These are phyloP conservation scores for Zygothrica quintamaculata DNA, from an alignment of 2,888 invertebrate species.

Conservation along the genomic window DNA sequence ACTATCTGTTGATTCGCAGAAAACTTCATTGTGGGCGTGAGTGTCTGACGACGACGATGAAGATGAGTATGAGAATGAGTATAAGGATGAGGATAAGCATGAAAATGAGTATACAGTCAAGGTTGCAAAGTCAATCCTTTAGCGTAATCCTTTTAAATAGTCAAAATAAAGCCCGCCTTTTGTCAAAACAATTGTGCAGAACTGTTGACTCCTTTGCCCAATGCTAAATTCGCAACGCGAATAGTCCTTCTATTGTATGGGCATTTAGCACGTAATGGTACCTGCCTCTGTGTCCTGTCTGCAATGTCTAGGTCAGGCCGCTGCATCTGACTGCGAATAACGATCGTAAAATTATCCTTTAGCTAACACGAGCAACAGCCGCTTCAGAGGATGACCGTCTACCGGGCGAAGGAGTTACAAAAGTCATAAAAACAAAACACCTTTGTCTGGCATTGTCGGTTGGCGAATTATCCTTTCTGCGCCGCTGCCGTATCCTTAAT, in stretches of 20 bases:
- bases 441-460: constrained; percentile 71
- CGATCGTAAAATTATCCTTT: constrained; percentile 75
- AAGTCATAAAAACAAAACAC: constrained; percentile 82
- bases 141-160: constrained; percentile 84
- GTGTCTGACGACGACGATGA: constrained; percentile 37
- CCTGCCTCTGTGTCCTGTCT: constrained; percentile 46
- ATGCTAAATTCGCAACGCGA: constrained; percentile 61
- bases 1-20: constrained; percentile 62
- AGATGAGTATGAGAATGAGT: constrained; percentile 25
- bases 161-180: constrained; percentile 84
- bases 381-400: constrained; percentile 30
- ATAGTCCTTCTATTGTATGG: constrained; percentile 73
- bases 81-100: constrained; percentile 22
- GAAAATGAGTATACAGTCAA: constrained; percentile 65
- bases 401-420: constrained; percentile 78
- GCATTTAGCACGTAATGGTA: constrained; percentile 58
- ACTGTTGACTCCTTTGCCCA: constrained; percentile 58
- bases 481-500: constrained; percentile 56
- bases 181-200: constrained; percentile 74
- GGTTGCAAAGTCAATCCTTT: constrained; percentile 83
- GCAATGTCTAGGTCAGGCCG: constrained; percentile 4
- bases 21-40: constrained; percentile 62
- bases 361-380: constrained; percentile 59
- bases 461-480: constrained; percentile 71
- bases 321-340: constrained; percentile 53